Base-by-base conservation (phyloP, 2,888 invertebrate species). In the Lasiommata megera region DNA sequence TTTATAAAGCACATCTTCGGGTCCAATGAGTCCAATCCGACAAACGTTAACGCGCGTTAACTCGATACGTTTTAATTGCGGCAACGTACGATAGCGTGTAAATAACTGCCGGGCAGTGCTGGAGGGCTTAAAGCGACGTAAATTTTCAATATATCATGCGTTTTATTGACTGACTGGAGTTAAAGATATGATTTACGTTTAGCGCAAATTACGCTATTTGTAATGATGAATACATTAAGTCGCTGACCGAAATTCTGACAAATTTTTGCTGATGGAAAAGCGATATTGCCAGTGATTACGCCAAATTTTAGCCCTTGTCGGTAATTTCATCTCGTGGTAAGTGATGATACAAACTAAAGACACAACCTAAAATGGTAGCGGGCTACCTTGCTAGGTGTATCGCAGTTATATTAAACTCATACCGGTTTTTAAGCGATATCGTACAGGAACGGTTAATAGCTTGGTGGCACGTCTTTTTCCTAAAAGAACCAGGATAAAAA, bases 161-260 rank as follows among this genome's bases (percentile, higher is more conserved):
- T 34, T 59, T 59, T 59, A 51, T 55, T 38, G 55, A 38, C 54
- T 23, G 34, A 12, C 23, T 43, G 34, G 31, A 18, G 38, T 29
- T 31, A 9, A 16, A 9, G 53, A 55, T 55, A 55, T 51, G 38
- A 46, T 55, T 43, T 43, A 43, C 43, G 44, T 46, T 31, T 11
- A 29, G 29, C 29, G 29, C 29, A 8, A 46, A 31, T 31, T 8
- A 28, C 16, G 46, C 31, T 46, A 46, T 46, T 31, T 46, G 46
- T 31, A 29, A 11, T 16, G 16, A 78, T 76, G 79, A 71, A 58
- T 61, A 73, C 79, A 75, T 81, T 83, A 82, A 84, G 84, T 84
- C 84, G 84, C 61, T 38, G 61, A 31, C 52, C 34, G 29, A 16
- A 40, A 40, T 40, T 31, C 6, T 50, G 28, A 47, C 56, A 77